phyloP scores from a whole-genome alignment of 64 coral and sea anemone genomes.

The Stichodactyla helianthus region DNA sequence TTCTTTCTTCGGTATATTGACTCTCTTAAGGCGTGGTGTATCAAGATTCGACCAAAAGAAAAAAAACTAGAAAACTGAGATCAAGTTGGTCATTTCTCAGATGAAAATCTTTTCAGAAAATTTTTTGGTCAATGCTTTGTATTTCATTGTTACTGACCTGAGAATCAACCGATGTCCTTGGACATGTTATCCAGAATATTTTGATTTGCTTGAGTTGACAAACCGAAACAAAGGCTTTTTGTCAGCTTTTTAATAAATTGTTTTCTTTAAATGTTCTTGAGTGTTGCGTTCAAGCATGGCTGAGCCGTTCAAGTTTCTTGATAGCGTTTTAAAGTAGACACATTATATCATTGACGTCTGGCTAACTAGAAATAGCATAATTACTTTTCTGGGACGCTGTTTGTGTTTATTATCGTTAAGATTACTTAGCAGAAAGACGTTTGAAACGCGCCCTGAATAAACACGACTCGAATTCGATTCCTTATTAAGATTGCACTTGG shows the following conservation, averaged over 20 bases:
- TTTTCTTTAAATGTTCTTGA: neutral
- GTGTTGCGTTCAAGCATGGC: neutral
- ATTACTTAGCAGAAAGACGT: neutral
- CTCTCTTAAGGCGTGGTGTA: neutral
- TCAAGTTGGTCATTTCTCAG: too few relatives aligned
- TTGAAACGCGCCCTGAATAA: too few relatives aligned
- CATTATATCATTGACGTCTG: neutral
- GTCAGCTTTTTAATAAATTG: neutral
- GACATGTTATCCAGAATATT: too few relatives aligned
- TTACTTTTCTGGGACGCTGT: too few relatives aligned
- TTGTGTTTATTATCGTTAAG: neutral
- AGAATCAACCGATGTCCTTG: too few relatives aligned
- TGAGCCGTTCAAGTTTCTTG: neutral
- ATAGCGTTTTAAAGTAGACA: neutral
- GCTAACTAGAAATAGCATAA: neutral
- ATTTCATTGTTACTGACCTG: too few relatives aligned
- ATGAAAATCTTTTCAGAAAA: too few relatives aligned
- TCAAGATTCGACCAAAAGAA: too few relatives aligned
- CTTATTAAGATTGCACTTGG: too few relatives aligned
- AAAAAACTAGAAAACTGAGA: too few relatives aligned
- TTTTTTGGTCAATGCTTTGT: too few relatives aligned
- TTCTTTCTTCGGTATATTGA: neutral
- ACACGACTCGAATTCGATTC: too few relatives aligned
- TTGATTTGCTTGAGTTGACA: neutral
- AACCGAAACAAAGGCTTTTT: neutral